Evolutionary conservation across 2,113 vertebrate genomes (phyloP).

Genomic region (Lampris megalopsis): DNA sequence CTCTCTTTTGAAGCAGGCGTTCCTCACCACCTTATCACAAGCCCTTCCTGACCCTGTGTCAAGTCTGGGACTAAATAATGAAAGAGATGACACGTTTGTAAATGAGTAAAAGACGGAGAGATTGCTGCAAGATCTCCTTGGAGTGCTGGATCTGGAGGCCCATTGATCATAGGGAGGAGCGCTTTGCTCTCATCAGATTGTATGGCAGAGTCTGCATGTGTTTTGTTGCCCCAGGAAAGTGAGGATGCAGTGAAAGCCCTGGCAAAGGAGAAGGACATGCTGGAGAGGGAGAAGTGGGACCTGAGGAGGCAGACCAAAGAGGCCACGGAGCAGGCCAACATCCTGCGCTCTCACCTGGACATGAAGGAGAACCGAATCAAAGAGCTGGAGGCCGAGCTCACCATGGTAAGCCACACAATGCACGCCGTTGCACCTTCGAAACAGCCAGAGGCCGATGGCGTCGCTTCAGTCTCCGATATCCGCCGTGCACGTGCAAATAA

Average conservation of each 20-base stretch:
- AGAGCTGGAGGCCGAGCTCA: slow-evolving; percentile 96
- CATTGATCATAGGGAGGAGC: slow-evolving; percentile 5
- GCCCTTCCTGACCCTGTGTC: too few relatives aligned
- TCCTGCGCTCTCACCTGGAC: slow-evolving; percentile 94
- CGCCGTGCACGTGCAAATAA: neutral
- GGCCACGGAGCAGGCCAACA: slow-evolving; percentile 90
- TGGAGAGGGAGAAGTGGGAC: slow-evolving; percentile 98
- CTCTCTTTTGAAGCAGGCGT: too few relatives aligned
- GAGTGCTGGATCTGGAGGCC: neutral
- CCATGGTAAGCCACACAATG: slow-evolving; percentile 88
- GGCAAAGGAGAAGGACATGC: slow-evolving; percentile 94
- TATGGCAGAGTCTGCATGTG: neutral
- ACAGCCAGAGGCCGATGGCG: neutral
- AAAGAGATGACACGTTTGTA: neutral
- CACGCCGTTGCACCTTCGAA: neutral
- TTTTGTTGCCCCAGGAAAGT: slow-evolving; percentile 87
- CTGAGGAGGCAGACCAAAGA: slow-evolving; percentile 96
- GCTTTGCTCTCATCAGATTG: neutral
- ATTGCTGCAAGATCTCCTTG: slow-evolving; percentile 1
- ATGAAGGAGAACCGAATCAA: slow-evolving; percentile 98
- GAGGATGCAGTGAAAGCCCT: slow-evolving; percentile 95
- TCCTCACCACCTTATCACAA: too few relatives aligned
- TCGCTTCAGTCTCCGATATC: neutral
- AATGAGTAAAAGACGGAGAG: neutral
- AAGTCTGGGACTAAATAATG: too few relatives aligned